A percentile compares a stretch with the other conserved stretches of the same genome.
Conservation (phyloP, 2,797 vertebrate genomes). For the Strix occidentalis region DNA sequence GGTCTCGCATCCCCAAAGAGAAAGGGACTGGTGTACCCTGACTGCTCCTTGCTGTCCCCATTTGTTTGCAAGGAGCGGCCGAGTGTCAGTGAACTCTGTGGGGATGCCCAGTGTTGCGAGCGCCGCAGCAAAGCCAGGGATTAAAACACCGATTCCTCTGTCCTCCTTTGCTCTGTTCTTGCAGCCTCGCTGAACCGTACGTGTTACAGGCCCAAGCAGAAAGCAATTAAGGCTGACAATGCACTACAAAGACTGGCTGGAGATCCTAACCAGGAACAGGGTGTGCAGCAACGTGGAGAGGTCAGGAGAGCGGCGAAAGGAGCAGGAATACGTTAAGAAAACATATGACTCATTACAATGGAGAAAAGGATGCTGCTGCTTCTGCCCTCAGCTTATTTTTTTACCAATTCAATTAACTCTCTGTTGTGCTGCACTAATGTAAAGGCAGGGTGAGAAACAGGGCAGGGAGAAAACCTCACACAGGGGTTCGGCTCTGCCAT, state of each 20-base stretch:
- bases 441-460: not conserved
- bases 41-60: not conserved
- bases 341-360: not conserved
- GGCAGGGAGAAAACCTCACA: not conserved
- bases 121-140: not conserved
- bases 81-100: not conserved
- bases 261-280: not conserved
- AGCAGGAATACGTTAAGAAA: not conserved
- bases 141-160: not conserved
- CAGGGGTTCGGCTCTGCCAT: not conserved
- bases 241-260: not conserved
- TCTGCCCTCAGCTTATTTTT: not conserved
- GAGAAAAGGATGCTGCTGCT: not conserved
- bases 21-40: not conserved
- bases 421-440: not conserved
- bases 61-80: not conserved
- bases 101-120: not conserved
- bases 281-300: not conserved
- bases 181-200: not conserved
- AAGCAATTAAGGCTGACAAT: constrained; percentile 18
- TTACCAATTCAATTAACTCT: not conserved
- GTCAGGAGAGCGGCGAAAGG: not conserved
- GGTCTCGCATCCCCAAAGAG: not conserved
- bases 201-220: not conserved
- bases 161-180: not conserved